Conservation (phyloP, 2,113 vertebrate species). For the Eurystomus gularis region DNA sequence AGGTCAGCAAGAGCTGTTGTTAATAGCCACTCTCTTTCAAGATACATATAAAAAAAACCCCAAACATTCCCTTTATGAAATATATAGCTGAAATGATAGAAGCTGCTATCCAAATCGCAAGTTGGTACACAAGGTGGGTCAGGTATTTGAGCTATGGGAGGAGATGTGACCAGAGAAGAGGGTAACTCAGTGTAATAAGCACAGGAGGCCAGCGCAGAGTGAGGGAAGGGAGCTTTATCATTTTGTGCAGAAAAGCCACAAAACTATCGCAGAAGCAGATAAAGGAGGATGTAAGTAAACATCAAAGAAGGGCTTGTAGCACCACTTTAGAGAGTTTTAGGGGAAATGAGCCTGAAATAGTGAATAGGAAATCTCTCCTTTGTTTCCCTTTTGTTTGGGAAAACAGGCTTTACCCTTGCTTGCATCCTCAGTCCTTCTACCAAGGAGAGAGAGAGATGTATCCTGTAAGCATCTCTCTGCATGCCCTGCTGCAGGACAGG, state of each 20-base stretch:
- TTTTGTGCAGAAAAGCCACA: not conserved
- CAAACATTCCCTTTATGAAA: not conserved
- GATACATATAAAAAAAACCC: not conserved
- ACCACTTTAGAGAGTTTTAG: not conserved
- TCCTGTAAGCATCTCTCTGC: accelerated
- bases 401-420: not conserved
- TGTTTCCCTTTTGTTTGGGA: not conserved
- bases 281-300: constrained; percentile 12
- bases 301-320: constrained; percentile 19
- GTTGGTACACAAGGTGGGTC: not conserved
- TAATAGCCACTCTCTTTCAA: constrained; percentile 24
- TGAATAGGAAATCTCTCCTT: constrained; percentile 9
- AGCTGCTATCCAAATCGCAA: not conserved
- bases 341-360: not conserved
- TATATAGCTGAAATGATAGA: not conserved
- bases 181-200: not conserved
- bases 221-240: not conserved
- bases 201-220: not conserved
- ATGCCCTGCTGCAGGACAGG: not conserved
- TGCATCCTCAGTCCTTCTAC: not conserved
- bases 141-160: not conserved
- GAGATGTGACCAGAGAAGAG: not conserved
- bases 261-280: not conserved
- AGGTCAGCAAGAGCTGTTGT: constrained; percentile 6
- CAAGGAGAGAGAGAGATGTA: not conserved